Base-by-base conservation (phyloP, 2,113 vertebrate species). In the Anseranas semipalmata region DNA sequence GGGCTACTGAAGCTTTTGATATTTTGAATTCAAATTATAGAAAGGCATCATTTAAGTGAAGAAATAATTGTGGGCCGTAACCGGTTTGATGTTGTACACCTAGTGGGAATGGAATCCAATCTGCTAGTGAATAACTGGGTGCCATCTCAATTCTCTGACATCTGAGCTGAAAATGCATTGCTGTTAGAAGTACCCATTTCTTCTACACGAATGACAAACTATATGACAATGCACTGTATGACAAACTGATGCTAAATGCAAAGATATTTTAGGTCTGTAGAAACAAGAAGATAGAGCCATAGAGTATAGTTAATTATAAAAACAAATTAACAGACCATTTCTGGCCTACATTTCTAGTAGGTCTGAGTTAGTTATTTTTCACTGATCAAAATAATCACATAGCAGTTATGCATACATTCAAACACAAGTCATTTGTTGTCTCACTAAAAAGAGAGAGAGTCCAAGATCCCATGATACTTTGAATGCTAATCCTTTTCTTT, bases 401-500 rank as follows among this genome's bases (percentile, higher is more conserved):
- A 85, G 92, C 91, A 94, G 68, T 93, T 98, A 97, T 97, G 92
- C 93, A 89, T 95, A 76, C 77, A 96, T 97, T 88, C 87, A 95
- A 96, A 97, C 70, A 68, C 88, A 97, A 97, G 92, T 70, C 46
- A 90, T 93, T 83, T 89, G 55, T 78, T 98, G 85, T 95, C 94
- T 97, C 89, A 90, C 46, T 95, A 79, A 96, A 97, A 96, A 95
- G 73, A 71, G 50, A 71, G 50, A 97, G 55, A 81, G 74, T 96
- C 58, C 89, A 96, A 94, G 56, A 92, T 95, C 74, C 91, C 86
- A 84, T 97, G 97, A 97, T 93, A 97, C 93, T 96, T 93, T 95
- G 75, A 97, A 97, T 97, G 96, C 96, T 98, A 98, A 98, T 98
- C 79, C 90, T 97, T 97, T 97, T 94, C 90, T 96, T 97, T 91